Base-by-base conservation (phyloP, 1,140 invertebrate genomes). In the Lordiphosa clarofinis region DNA sequence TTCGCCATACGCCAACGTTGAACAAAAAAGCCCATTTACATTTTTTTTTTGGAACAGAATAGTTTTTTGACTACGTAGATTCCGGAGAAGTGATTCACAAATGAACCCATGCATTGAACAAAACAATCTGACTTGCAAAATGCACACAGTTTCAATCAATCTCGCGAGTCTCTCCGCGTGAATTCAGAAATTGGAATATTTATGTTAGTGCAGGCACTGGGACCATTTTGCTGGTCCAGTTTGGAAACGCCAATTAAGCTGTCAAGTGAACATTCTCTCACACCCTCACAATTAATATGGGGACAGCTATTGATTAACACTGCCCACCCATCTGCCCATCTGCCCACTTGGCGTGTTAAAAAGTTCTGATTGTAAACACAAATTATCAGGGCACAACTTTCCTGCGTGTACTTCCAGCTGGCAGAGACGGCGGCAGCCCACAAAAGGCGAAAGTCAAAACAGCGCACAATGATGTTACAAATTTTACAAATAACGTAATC, bases 401-500 rank as follows among this genome's bases (percentile, higher is more conserved):
- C n/a, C 24, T 33, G 35, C 47, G 52, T 10, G 56, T 47, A 56
- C 47, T 47, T 52, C 36, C 39, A 46, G 61, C 38, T 59, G 31
- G 58, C 37, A 59, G 50, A 5, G 47, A n/a, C 13, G n/a, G 10
- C 35, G 13, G 9, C 12, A 28, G 13, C 10, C 2, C 19, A 48
- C 44, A 57, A 57, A 57, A 60, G 37, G 44, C 24, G 36, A 56
- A 65, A 65, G 61, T 53, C 63, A 62, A 67, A 63, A 24, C 43
- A 35, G 42, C 21, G 36, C 37, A 36, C 56, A 58, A 50, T 54
- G 42, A 49, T 64, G 69, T 59, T 64, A 59, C 55, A 46, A 67
- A 64, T 64, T 68, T 72, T 49, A 44, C 55, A 57, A 55, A 63
- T 55, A 35, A 49, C 50, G 55, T 68, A 68, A 64, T 55, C 46